Conservation (phyloP, 2,113 vertebrate genomes). For the Sebastes schlegelii region DNA sequence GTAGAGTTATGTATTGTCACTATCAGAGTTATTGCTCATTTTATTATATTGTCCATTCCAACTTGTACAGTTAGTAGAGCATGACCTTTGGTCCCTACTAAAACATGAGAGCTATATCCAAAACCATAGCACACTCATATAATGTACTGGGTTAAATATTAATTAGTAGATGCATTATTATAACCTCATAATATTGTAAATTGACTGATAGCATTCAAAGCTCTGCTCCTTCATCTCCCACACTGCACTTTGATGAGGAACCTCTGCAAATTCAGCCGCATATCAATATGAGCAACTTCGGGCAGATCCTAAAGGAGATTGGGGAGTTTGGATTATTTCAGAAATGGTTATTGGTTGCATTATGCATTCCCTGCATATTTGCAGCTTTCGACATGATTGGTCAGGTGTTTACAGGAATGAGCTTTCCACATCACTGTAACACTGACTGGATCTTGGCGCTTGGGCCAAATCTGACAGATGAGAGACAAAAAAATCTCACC, state of each 20-base stretch:
- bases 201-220: neutral
- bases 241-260: neutral
- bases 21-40: too few relatives aligned
- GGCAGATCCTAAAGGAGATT: constrained; percentile 83
- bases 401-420: constrained; percentile 86
- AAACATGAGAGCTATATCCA: too few relatives aligned
- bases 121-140: too few relatives aligned
- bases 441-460: constrained; percentile 86
- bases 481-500: constrained; percentile 84
- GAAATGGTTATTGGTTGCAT: constrained; percentile 79
- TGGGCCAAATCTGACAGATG: constrained; percentile 82
- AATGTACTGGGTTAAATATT: too few relatives aligned
- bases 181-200: too few relatives aligned
- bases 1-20: too few relatives aligned
- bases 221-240: neutral
- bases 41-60: too few relatives aligned
- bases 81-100: too few relatives aligned
- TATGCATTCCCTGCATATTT: constrained; percentile 80
- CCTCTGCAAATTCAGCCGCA: too few relatives aligned
- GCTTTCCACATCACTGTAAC: constrained; percentile 85
- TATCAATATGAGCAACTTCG: constrained; percentile 79
- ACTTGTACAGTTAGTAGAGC: too few relatives aligned
- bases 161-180: too few relatives aligned
- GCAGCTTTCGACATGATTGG: constrained; percentile 85
- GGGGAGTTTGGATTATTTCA: constrained; percentile 90